Evolutionary conservation across 2,888 invertebrate genomes (phyloP), one percentile per base, ranked within the genome.

Genomic region (Caradrina kadenii): DNA sequence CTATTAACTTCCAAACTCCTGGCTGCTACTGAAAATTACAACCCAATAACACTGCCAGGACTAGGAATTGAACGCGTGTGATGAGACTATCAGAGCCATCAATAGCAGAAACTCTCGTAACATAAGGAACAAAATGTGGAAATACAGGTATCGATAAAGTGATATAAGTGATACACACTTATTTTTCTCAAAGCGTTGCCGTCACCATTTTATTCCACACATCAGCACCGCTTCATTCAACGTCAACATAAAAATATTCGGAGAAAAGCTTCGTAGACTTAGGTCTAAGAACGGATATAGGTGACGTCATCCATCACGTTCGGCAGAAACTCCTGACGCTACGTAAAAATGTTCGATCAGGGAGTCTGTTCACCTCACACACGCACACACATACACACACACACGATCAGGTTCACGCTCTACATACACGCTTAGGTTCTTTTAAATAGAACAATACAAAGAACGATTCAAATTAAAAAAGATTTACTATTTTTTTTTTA

Each of bases 251-350:
- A 66, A 60, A 73, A 73, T 42, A 48, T 79, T 63, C 50, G 50
- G 49, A 49, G 42, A 31, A 55, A 55, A 42, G 61, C 19, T 54
- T 60, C 74, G 45, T 66, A 63, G 53, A 31, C 62, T 68, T 64
- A 56, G 52, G 53, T 54, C 59, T 79, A 67, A 56, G 62, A 63
- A 63, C 48, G 56, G 48, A 61, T 53, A 68, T 69, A 42, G n/a
- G 64, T 80, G 81, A 78, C 67, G 74, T 63, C 73, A 81, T 81
- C 58, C 17, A 80, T 80, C 73, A 78, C 64, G 26, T n/a, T 67
- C 65, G 69, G 69, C 73, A 49, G 22, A 22, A 73, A 53, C 50
- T 63, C 45, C 49, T 73, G 73, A 79, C 60, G 63, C 52, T 45
- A 56, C 69, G 64, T 48, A 69, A 73, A 66, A 65, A 79, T 78